phyloP scores from a whole-genome alignment of 2,113 vertebrate species.

The Phoenicopterus ruber region DNA sequence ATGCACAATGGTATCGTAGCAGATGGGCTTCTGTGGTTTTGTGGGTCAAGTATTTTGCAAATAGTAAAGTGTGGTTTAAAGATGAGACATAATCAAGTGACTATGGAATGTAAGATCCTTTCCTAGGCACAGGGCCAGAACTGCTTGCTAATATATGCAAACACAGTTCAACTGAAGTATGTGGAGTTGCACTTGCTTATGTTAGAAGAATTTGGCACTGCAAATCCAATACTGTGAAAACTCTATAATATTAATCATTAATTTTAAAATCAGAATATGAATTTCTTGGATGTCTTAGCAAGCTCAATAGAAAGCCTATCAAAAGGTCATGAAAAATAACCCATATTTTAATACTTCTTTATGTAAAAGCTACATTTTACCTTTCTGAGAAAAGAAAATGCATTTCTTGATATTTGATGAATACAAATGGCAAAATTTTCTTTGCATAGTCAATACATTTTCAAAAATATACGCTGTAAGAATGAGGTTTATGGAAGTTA shows the following conservation, averaged over 20 bases:
- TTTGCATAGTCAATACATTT: background rate
- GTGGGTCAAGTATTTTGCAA: slow-evolving; percentile 52
- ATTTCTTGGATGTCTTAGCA: background rate
- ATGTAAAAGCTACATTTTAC: background rate
- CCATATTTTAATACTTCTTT: background rate
- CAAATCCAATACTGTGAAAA: background rate
- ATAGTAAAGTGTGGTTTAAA: slow-evolving; percentile 53
- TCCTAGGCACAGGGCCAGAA: slow-evolving; percentile 22
- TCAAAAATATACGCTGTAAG: background rate
- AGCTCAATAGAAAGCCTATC: background rate
- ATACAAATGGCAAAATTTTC: background rate
- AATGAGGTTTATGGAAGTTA: background rate
- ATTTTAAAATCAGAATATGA: background rate
- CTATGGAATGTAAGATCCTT: slow-evolving; percentile 54
- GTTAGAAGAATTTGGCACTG: background rate
- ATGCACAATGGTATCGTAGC: background rate
- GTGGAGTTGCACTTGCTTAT: background rate
- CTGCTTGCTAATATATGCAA: background rate
- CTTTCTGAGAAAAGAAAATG: background rate
- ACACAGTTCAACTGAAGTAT: background rate
- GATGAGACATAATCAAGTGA: slow-evolving; percentile 65
- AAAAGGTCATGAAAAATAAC: background rate
- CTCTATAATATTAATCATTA: background rate
- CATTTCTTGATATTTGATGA: background rate
- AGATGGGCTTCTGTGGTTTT: slow-evolving; percentile 1